Base-by-base conservation (phyloP, 2,888 invertebrate species). In the Drosophila acutilabella region DNA sequence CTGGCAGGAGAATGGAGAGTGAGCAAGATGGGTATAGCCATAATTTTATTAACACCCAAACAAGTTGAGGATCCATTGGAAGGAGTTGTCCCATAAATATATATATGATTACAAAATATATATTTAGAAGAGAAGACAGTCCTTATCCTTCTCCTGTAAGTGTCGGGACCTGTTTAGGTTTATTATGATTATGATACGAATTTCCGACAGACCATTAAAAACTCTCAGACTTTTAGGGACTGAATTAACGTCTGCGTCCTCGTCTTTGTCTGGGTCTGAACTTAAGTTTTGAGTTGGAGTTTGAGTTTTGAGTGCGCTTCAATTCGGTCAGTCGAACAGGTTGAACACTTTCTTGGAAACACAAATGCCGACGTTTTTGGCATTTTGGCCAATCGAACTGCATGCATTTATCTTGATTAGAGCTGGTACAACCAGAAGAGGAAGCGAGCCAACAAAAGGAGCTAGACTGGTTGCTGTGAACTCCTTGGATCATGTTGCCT, bases 281-380 rank as follows among this genome's bases (percentile, higher is more conserved):
- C 7, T 4, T 20, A 20, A 20, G 26, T 26, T 33, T 33, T 38
- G 52, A 36, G 41, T 33, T 50, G 18, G 18, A 51, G 16, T 41
- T 56, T 74, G 65, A 68, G 70, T 82, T 42, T 56, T 74, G 65
- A 68, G 73, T 82, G 81, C 62, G 72, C 88, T 75, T 87, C 79
- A 87, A 87, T 87, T 81, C 88, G 88, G 79, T 87, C 88, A 84
- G 75, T 72, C 69, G 85, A 78, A 81, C 81, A 81, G 81, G 88
- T 87, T 87, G 84, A 72, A 77, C 78, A 72, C 64, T 52, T 50
- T 41, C 51, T 20, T 36, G 33, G 36, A 14, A 53, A 44, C 14
- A 42, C 23, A 23, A 23, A 26, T 23, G 47, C 38, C 14, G 36
- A 51, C 50, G 23, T 42, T 59, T 59, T 59, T 30, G 51, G 45